phyloP scores from a whole-genome alignment of 2,797 vertebrate genomes.

The Odontamblyopus lacepedii region DNA sequence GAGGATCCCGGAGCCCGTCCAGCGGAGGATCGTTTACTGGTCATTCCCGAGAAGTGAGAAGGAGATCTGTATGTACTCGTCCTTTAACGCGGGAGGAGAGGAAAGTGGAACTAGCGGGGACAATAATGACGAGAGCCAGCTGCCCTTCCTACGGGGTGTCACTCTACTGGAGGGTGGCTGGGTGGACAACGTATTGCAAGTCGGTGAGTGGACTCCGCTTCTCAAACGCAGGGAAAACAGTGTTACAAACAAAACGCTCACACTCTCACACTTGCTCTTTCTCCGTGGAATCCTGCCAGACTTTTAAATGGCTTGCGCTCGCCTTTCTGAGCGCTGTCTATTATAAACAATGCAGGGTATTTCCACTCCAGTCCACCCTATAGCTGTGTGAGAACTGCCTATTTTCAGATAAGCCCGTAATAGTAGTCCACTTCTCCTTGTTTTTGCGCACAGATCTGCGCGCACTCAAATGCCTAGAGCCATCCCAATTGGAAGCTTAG shows the following conservation, averaged over 20 bases:
- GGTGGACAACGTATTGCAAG: constrained; percentile 98
- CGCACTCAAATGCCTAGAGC: constrained; percentile 81
- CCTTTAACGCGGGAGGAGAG: constrained; percentile 93
- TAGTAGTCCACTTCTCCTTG: constrained; percentile 73
- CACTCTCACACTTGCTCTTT: constrained; percentile 42
- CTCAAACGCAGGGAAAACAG: constrained; percentile 32
- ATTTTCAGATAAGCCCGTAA: constrained; percentile 70
- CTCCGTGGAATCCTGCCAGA: constrained; percentile 45
- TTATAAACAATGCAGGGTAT: constrained; percentile 72
- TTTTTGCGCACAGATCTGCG: constrained; percentile 75
- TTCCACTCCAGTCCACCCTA: constrained; percentile 57
- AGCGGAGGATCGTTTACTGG: constrained; percentile 97
- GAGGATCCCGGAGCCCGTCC: constrained; percentile 95
- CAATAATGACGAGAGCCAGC: constrained; percentile 88
- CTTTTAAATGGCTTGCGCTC: constrained; percentile 59
- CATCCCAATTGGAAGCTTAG: constrained; percentile 80
- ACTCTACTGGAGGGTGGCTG: constrained; percentile 93
- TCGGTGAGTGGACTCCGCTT: constrained; percentile 87
- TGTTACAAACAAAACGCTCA: constrained; percentile 38
- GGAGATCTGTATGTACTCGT: constrained; percentile 99
- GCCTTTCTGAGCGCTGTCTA: constrained; percentile 42
- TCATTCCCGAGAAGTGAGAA: constrained; percentile 96
- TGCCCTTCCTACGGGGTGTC: constrained; percentile 95
- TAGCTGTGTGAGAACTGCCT: constrained; percentile 66
- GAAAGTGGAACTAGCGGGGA: constrained; percentile 83